These are phyloP conservation scores for Felis chaus DNA, from an alignment of 2,113 vertebrate species.

Conservation along the genomic window DNA sequence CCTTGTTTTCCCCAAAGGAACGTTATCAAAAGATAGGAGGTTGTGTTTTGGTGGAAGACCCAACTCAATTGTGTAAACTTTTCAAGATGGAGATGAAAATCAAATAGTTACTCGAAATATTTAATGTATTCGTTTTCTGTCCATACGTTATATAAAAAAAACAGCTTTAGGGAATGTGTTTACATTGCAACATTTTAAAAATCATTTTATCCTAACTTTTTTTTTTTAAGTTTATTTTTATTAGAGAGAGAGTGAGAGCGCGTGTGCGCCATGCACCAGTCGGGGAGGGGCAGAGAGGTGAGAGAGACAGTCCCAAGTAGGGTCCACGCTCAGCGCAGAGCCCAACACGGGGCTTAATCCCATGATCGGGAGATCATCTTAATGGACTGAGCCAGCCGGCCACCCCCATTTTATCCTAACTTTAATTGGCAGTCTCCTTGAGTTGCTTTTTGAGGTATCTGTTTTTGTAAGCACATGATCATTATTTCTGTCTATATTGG, in stretches of 20 bases:
- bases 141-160: not conserved
- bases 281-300: too few species aligned
- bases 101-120: not conserved
- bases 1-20: not conserved
- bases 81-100: not conserved
- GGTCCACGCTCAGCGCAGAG: too few species aligned
- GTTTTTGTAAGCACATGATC: not conserved
- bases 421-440: not conserved
- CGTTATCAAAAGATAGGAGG: not conserved
- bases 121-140: not conserved
- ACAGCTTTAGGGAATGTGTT: not conserved
- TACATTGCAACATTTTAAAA: not conserved
- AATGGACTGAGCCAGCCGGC: too few species aligned
- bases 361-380: too few species aligned
- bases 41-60: not conserved
- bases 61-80: not conserved
- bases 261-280: too few species aligned
- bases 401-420: not conserved
- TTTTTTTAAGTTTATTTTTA: too few species aligned
- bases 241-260: too few species aligned
- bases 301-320: too few species aligned
- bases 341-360: too few species aligned
- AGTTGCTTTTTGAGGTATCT: not conserved
- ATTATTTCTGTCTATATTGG: conserved; percentile 24
- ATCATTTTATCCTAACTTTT: not conserved